Evolutionary conservation across 2,888 invertebrate genomes (phyloP).

Genomic region (Seira musarum): DNA sequence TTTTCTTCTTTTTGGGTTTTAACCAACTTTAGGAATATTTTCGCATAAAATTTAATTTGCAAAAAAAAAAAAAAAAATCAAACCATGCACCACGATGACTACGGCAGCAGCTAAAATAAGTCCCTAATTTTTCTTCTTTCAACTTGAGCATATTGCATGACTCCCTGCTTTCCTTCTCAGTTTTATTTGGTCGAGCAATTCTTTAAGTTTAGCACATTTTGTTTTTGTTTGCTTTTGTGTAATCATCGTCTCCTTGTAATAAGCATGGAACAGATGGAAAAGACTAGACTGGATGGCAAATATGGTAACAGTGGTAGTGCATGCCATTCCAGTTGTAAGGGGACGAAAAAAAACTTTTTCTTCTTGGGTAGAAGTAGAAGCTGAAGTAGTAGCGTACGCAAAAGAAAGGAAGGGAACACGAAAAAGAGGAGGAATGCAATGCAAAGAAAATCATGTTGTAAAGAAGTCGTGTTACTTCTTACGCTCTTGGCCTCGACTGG

Average conservation of each 20-base stretch:
- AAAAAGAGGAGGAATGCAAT: slow-evolving; percentile 16
- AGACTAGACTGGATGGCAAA: slow-evolving; percentile 6
- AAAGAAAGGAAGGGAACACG: slow-evolving; percentile 9
- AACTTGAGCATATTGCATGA: background rate
- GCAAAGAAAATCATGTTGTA: too few relatives aligned
- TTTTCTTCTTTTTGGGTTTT: background rate
- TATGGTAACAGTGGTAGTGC: slow-evolving; percentile 1
- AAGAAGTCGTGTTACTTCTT: background rate
- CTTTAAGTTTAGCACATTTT: slow-evolving; percentile 9
- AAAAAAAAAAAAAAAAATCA: slow-evolving; percentile 5
- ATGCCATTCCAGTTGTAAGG: background rate
- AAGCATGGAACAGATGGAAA: slow-evolving; percentile 22
- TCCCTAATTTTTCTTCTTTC: background rate
- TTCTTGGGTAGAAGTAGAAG: background rate
- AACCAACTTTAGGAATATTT: too few relatives aligned
- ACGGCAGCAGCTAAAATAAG: too few relatives aligned
- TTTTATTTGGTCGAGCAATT: background rate
- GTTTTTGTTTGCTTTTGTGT: slow-evolving; percentile 23
- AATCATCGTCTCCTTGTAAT: background rate
- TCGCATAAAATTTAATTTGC: slow-evolving; percentile 60
- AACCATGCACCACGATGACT: background rate
- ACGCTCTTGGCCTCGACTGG: too few relatives aligned
- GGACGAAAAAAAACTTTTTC: slow-evolving; percentile 6
- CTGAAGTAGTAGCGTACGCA: background rate
- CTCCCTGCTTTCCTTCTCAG: background rate